These are phyloP conservation scores for Carassius auratus DNA, from an alignment of 2,113 vertebrate species.

Conservation along the genomic window DNA sequence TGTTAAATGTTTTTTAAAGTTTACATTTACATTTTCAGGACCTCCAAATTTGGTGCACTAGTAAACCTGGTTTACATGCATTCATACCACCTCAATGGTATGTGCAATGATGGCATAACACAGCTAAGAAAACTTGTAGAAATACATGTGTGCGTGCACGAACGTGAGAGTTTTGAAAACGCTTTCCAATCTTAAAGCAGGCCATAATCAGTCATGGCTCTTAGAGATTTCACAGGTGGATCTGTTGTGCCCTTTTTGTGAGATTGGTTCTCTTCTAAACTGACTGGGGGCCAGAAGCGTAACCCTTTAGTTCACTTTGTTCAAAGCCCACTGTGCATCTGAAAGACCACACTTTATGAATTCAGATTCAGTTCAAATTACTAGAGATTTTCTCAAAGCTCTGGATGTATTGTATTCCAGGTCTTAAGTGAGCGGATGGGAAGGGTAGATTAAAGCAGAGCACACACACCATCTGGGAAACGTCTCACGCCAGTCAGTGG, in stretches of 20 bases:
- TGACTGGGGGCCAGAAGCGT: conserved; percentile 50
- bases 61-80: background rate
- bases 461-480: conserved; percentile 67
- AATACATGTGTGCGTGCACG: background rate
- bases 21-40: no score
- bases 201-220: conserved; percentile 60
- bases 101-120: background rate
- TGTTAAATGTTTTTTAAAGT: no score
- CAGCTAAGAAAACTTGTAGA: background rate
- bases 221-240: conserved; percentile 63
- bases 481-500: conserved; percentile 65
- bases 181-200: background rate
- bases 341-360: conserved; percentile 17
- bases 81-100: background rate
- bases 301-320: background rate
- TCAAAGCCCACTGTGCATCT: conserved; percentile 2
- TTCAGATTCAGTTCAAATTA: conserved; percentile 36
- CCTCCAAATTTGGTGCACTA: background rate
- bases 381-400: conserved; percentile 61
- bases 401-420: conserved; percentile 58
- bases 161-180: background rate
- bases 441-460: conserved; percentile 71
- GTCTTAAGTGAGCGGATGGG: conserved; percentile 68
- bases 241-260: conserved; percentile 69
- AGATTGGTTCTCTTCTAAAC: conserved; percentile 51